Evolutionary conservation across 2,113 vertebrate genomes (phyloP).

Genomic region (Monarcha castaneiventris): DNA sequence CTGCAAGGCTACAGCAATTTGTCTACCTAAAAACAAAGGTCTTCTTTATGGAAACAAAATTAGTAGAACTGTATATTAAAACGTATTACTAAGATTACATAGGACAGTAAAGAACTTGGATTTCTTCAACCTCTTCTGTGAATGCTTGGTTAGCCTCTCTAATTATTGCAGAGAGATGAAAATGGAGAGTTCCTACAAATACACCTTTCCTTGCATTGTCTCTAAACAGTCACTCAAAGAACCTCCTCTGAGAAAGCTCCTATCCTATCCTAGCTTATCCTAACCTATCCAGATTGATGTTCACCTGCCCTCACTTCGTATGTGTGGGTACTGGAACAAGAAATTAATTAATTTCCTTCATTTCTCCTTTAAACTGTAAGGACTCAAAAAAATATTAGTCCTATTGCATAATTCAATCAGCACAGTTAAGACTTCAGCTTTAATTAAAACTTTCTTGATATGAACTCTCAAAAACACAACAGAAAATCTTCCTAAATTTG

Average conservation of each 20-base stretch:
- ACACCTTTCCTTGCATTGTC: not conserved
- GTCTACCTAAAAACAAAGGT: not conserved
- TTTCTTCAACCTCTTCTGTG: not conserved
- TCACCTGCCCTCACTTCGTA: not conserved
- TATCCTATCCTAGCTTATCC: not conserved
- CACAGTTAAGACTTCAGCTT: not conserved
- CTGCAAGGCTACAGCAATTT: not conserved
- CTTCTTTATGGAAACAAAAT: not conserved
- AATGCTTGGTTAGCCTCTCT: not conserved
- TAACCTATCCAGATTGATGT: not conserved
- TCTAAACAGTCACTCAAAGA: not conserved
- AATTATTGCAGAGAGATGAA: not conserved
- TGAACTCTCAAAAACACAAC: not conserved
- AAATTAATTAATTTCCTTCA: not conserved
- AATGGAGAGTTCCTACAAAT: not conserved
- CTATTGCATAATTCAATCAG: not conserved
- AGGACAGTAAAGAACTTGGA: not conserved
- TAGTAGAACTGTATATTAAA: not conserved
- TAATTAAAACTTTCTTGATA: not conserved
- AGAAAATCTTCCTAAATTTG: not conserved
- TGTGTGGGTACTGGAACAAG: not conserved
- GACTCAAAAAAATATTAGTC: not conserved
- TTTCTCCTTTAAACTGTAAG: not conserved
- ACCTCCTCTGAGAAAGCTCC: not conserved
- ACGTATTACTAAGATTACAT: not conserved